phyloP scores from a whole-genome alignment of 2,797 vertebrate genomes.

The Parauchenoglanis ngamensis region DNA sequence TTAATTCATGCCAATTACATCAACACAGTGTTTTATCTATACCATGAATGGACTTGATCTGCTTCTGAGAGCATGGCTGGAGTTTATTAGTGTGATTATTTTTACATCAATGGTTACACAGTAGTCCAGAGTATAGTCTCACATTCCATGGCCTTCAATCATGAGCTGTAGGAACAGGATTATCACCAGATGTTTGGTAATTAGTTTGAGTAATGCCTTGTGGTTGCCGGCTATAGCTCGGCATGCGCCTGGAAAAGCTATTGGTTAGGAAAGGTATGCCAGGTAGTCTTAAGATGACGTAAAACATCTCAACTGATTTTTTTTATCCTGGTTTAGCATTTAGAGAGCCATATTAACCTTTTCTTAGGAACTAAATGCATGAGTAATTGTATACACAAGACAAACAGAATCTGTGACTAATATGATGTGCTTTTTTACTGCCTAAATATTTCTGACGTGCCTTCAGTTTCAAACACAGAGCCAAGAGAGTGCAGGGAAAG shows the following conservation, averaged over 20 bases:
- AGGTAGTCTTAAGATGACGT: constrained; percentile 31
- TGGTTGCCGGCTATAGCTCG: constrained; percentile 30
- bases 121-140: constrained; percentile 30
- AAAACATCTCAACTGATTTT: constrained; percentile 47
- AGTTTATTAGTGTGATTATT: constrained; percentile 23
- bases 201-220: constrained; percentile 53
- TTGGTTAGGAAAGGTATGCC: constrained; percentile 48
- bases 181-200: constrained; percentile 52
- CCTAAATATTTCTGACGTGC: neutral
- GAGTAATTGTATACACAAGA: neutral
- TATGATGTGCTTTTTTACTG: neutral
- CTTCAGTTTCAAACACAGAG: neutral
- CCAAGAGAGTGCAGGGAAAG: neutral
- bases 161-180: constrained; percentile 20
- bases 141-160: constrained; percentile 49
- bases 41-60: neutral
- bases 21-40: constrained; percentile 9
- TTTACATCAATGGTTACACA: constrained; percentile 35
- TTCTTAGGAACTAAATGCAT: neutral
- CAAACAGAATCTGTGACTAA: neutral
- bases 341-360: neutral
- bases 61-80: constrained; percentile 8
- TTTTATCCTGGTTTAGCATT: neutral
- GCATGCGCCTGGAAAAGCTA: constrained; percentile 42
- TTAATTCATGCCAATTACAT: neutral